Evolutionary conservation across 2,113 vertebrate species (phyloP).

Genomic region (Artemisiospiza belli): DNA sequence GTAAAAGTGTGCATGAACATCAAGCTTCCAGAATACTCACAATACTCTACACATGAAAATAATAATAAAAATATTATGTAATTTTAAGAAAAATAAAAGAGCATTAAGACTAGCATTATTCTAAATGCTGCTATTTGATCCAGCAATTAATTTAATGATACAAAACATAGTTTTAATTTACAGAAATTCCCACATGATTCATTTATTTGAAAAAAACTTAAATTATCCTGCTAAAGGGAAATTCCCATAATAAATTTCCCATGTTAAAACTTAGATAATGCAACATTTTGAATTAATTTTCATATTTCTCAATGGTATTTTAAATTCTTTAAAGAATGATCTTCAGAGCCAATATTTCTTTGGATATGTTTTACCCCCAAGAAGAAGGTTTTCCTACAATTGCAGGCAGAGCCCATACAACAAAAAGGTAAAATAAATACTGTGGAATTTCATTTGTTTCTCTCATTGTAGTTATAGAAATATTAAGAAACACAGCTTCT

Average conservation of each 20-base stretch:
- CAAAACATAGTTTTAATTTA: background rate
- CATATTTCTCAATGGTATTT: background rate
- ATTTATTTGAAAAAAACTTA: background rate
- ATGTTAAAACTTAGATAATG: background rate
- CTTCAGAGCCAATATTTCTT: background rate
- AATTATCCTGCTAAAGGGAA: background rate
- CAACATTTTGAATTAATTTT: background rate
- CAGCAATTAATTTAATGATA: background rate
- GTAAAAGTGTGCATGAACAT: background rate
- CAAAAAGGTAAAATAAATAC: background rate
- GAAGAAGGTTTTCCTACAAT: background rate
- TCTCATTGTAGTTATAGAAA: background rate
- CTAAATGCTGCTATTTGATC: background rate
- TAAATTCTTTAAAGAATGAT: background rate
- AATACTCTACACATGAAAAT: background rate
- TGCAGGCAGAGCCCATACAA: background rate
- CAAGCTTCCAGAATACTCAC: background rate
- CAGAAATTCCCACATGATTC: background rate
- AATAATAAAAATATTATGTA: accelerated
- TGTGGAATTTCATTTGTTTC: background rate
- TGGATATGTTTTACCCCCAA: background rate
- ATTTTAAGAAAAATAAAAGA: background rate
- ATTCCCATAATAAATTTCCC: background rate
- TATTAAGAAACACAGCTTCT: background rate
- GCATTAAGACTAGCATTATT: background rate